Evolutionary conservation across 2,113 vertebrate species (phyloP).

Genomic region (Rhipidura dahli): DNA sequence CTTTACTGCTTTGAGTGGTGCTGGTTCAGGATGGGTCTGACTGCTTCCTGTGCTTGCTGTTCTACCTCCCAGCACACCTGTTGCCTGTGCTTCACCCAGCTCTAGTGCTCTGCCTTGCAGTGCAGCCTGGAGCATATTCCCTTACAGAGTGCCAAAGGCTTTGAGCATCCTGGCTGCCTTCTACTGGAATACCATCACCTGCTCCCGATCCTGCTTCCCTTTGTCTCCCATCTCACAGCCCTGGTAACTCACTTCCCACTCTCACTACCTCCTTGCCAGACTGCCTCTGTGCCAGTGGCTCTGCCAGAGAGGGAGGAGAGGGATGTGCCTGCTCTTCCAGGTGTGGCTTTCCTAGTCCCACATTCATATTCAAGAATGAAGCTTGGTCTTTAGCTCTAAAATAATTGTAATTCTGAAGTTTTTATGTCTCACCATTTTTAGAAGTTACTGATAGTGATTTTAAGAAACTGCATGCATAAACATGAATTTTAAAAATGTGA

Average conservation of each 20-base stretch:
- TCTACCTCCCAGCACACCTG: not conserved
- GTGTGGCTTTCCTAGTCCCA: not conserved
- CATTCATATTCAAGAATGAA: not conserved
- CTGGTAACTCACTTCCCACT: not conserved
- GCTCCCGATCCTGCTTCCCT: not conserved
- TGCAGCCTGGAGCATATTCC: not conserved
- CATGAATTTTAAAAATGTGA: not conserved
- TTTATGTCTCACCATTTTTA: not conserved
- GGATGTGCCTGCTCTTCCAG: not conserved
- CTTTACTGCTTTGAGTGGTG: not conserved
- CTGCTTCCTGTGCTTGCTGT: not conserved
- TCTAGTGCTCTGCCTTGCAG: not conserved
- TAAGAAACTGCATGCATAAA: not conserved
- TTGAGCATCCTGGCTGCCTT: not conserved
- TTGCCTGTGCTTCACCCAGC: not conserved
- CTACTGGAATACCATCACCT: not conserved
- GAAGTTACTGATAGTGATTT: not conserved
- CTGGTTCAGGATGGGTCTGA: not conserved
- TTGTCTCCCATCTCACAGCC: not conserved
- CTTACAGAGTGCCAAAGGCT: not conserved
- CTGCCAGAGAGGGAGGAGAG: not conserved
- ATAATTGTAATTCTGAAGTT: not conserved
- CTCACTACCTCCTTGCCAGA: not conserved
- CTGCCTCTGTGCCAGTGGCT: not conserved
- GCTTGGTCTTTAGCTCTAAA: not conserved